phyloP scores from a whole-genome alignment of 2,113 vertebrate species.

The Eretmochelys imbricata region DNA sequence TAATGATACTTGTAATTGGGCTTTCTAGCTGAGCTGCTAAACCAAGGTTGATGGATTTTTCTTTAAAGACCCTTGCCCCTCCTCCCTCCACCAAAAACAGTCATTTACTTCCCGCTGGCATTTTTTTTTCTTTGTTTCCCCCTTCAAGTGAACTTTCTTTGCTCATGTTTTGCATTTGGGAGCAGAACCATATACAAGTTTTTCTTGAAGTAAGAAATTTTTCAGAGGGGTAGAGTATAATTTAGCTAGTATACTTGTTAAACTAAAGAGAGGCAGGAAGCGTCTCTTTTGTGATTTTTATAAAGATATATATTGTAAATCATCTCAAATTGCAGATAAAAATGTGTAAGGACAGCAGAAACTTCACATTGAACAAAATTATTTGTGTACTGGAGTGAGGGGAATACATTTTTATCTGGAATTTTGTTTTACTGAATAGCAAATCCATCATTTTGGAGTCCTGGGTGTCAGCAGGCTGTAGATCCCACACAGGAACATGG shows the following conservation, averaged over 20 bases:
- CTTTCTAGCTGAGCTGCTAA: slow-evolving; percentile 48
- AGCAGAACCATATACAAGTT: background rate
- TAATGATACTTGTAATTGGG: slow-evolving; percentile 17
- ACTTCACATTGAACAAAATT: slow-evolving; percentile 38
- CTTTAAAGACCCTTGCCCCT: background rate
- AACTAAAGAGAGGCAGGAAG: slow-evolving; percentile 9
- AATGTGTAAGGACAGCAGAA: background rate
- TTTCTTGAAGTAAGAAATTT: background rate
- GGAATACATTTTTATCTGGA: slow-evolving; percentile 68
- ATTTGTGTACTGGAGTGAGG: slow-evolving; percentile 29
- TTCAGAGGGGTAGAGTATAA: background rate
- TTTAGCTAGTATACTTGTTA: slow-evolving; percentile 8
- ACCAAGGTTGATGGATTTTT: background rate
- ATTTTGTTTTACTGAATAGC: slow-evolving; percentile 66
- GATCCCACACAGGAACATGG: slow-evolving; percentile 5
- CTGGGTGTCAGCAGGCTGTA: slow-evolving; percentile 48
- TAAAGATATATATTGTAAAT: slow-evolving; percentile 20
- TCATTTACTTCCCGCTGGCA: slow-evolving; percentile 6
- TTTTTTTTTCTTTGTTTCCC: background rate
- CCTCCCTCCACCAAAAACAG: background rate
- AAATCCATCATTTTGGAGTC: slow-evolving; percentile 68
- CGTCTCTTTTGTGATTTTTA: background rate
- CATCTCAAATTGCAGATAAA: slow-evolving; percentile 50
- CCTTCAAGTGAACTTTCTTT: background rate
- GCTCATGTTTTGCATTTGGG: slow-evolving; percentile 11